These are phyloP conservation scores for Trichacis sp. DNA, from an alignment of 2,888 invertebrate genomes.

Conservation along the genomic window DNA sequence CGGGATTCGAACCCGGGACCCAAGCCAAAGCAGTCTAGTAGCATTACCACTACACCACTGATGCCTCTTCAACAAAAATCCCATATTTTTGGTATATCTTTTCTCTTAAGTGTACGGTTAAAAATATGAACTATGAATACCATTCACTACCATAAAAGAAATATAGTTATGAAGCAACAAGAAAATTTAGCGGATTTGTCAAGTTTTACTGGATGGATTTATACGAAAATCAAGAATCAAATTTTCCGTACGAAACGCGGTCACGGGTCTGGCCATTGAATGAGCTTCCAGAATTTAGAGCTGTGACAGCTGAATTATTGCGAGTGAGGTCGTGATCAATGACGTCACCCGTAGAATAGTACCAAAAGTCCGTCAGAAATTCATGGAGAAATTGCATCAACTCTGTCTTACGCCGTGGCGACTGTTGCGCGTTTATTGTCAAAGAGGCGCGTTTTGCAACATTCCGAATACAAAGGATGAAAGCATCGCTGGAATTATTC, in stretches of 20 bases:
- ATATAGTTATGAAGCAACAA: too few species aligned
- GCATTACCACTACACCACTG: too few species aligned
- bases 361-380: not conserved
- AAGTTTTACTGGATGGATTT: too few species aligned
- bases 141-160: too few species aligned
- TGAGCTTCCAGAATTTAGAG: slow-evolving; percentile 1
- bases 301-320: slow-evolving; percentile 10
- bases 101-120: too few species aligned
- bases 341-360: slow-evolving; percentile 2
- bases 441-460: not conserved
- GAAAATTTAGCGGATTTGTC: too few species aligned
- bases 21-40: too few species aligned
- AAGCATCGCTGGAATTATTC: not conserved
- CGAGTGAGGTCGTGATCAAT: slow-evolving; percentile 10
- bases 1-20: too few species aligned
- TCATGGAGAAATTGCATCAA: not conserved
- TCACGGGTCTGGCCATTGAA: not conserved
- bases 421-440: not conserved
- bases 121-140: too few species aligned
- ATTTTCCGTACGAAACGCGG: not conserved
- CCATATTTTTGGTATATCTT: too few species aligned
- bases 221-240: too few species aligned
- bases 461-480: not conserved
- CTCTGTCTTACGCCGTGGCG: not conserved
- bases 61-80: too few species aligned